These are phyloP conservation scores for Phlogophora meticulosa DNA, from an alignment of 2,888 invertebrate genomes.

Conservation along the genomic window DNA sequence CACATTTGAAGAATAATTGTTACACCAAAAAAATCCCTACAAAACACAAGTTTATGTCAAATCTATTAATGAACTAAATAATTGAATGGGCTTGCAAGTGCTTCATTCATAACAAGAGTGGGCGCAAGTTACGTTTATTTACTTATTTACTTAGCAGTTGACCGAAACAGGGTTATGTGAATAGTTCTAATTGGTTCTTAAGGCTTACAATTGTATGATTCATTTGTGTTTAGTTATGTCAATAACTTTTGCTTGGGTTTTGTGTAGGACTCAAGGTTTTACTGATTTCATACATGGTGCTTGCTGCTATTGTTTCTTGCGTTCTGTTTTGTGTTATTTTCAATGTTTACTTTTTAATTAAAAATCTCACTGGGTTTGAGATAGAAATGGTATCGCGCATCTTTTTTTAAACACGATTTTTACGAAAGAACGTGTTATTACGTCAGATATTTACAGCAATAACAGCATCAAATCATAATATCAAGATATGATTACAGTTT, in stretches of 20 bases:
- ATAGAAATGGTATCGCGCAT: no score
- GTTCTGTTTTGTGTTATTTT: not conserved
- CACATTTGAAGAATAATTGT: not conserved
- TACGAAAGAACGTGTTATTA: no score
- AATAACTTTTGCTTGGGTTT: constrained; percentile 44
- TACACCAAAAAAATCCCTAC: not conserved
- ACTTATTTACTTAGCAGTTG: constrained; percentile 49
- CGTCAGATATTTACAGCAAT: no score
- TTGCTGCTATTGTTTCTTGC: not conserved
- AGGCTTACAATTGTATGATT: constrained; percentile 51
- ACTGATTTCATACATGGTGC: constrained; percentile 15
- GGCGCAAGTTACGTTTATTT: constrained; percentile 58
- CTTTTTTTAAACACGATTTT: no score
- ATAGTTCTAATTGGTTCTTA: constrained; percentile 61
- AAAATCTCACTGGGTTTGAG: no score
- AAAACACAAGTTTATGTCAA: constrained; percentile 8
- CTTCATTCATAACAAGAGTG: constrained; percentile 61
- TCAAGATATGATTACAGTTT: not conserved
- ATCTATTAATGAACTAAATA: constrained; percentile 34
- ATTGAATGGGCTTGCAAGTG: constrained; percentile 45
- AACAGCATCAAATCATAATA: no score
- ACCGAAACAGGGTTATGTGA: constrained; percentile 54
- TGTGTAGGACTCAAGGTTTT: constrained; percentile 47
- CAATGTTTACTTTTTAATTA: not conserved
- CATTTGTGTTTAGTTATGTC: constrained; percentile 44